phyloP scores from a whole-genome alignment of 2,113 vertebrate species.

The Calypte anna region DNA sequence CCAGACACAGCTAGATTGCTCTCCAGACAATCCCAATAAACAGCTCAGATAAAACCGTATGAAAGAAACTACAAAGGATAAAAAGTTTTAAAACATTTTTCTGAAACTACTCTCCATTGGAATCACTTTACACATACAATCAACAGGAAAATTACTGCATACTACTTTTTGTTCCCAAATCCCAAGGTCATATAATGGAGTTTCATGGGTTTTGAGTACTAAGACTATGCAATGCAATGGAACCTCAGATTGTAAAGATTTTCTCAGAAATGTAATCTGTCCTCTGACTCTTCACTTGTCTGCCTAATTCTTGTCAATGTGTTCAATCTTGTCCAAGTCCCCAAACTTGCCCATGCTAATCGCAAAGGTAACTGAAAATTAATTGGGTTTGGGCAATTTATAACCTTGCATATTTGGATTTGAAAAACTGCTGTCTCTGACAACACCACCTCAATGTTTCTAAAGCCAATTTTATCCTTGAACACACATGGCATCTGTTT shows the following conservation, averaged over 20 bases:
- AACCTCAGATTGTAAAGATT: neutral
- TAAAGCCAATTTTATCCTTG: neutral
- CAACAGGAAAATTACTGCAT: neutral
- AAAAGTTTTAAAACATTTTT: neutral
- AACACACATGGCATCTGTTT: neutral
- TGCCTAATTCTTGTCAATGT: neutral
- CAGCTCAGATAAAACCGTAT: neutral
- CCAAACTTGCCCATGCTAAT: neutral
- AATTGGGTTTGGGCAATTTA: neutral
- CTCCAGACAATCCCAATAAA: neutral
- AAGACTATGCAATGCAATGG: neutral
- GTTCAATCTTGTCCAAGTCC: neutral
- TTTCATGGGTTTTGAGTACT: neutral
- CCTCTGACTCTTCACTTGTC: neutral
- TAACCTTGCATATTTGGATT: neutral
- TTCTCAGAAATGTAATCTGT: neutral
- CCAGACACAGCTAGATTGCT: neutral
- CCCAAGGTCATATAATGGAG: neutral
- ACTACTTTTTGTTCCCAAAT: neutral
- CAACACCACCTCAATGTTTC: neutral
- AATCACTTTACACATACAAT: neutral
- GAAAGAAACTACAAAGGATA: neutral
- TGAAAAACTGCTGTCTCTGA: neutral
- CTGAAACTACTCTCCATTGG: neutral
- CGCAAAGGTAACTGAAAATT: neutral